Conservation (phyloP, 2,888 invertebrate species). For the Chalcosyrphus nemorum region DNA sequence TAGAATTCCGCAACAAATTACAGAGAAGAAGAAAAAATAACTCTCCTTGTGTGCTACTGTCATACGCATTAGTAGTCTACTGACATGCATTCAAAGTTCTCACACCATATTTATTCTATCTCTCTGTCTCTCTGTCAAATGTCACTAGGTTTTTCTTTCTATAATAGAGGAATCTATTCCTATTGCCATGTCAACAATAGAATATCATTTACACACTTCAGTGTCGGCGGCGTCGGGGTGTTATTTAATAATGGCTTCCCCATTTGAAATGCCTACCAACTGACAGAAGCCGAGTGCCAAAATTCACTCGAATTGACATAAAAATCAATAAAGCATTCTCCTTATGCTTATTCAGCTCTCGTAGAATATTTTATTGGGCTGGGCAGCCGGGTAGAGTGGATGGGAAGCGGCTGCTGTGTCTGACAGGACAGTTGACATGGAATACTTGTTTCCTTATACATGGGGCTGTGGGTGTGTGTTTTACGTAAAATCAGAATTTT, state of each 20-base stretch:
- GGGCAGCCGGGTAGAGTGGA: too few species aligned
- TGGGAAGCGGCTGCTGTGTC: slow-evolving; percentile 26
- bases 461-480: background rate
- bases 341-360: slow-evolving; percentile 44
- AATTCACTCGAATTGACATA: slow-evolving; percentile 55
- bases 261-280: slow-evolving; percentile 47
- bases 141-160: too few species aligned
- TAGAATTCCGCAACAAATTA: slow-evolving; percentile 42
- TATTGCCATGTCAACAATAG: slow-evolving; percentile 48
- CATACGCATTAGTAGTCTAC: slow-evolving; percentile 49
- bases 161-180: too few species aligned
- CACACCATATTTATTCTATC: background rate
- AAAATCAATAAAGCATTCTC: slow-evolving; percentile 62
- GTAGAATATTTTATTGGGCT: slow-evolving; percentile 1
- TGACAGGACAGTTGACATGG: slow-evolving; percentile 52
- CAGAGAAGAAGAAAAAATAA: background rate
- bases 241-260: slow-evolving; percentile 59
- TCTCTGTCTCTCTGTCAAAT: slow-evolving; percentile 42
- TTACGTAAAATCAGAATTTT: slow-evolving; percentile 39
- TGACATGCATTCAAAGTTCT: slow-evolving; percentile 54
- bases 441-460: slow-evolving; percentile 22
- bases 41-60: slow-evolving; percentile 13
- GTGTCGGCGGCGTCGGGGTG: slow-evolving; percentile 11
- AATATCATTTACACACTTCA: slow-evolving; percentile 63
- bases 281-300: slow-evolving; percentile 28